Base-by-base conservation (phyloP, 1,140 invertebrate genomes). In the Drosophila quadrilineata region DNA sequence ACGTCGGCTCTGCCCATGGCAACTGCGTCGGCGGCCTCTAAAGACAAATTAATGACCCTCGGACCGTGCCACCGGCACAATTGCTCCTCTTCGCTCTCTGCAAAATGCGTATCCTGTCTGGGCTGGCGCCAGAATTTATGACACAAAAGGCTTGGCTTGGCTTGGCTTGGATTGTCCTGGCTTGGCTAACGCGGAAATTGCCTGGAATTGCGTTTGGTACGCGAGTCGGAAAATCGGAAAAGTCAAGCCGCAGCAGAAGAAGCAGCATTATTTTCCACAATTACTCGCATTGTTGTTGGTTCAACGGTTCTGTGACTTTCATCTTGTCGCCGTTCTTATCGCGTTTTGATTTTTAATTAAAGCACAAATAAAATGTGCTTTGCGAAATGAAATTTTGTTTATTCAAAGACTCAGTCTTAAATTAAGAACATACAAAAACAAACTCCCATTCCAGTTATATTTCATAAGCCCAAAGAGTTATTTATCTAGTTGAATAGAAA, bases 261-360 rank as follows among this genome's bases (percentile, higher is more conserved):
- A 64, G 60, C 71, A 57, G 70, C 12, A 9, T 54, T 17, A 28
- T 31, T 43, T 41, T 21, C 49, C 38, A 46, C 69, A 56, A 66
- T 62, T 71, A 46, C 45, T 29, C 43, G 73, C 46, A 49, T 26
- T 36, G 21, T 28, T 16, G 35, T 38, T 53, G 49, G n/a, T 66
- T 58, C 21, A 53, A 45, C 29, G 38, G 9, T 60, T 29, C 65
- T 49, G 40, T 38, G 4, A 64, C 57, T 71, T 68, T 71, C 64
- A 68, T 68, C 64, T 71, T 57, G 65, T 59, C 54, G 56, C 41
- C 59, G 52, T 63, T 59, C 76, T 82, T 82, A 82, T 82, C 76
- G 69, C 64, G 54, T 77, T 82, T 82, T 82, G 76, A 82, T 82
- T 82, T 82, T 82, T 84, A 82, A 82, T 82, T 82, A 82, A 84